These are phyloP conservation scores for Pseudococcus jackbeardsleyi DNA, from an alignment of 2,888 invertebrate genomes.

Conservation along the genomic window DNA sequence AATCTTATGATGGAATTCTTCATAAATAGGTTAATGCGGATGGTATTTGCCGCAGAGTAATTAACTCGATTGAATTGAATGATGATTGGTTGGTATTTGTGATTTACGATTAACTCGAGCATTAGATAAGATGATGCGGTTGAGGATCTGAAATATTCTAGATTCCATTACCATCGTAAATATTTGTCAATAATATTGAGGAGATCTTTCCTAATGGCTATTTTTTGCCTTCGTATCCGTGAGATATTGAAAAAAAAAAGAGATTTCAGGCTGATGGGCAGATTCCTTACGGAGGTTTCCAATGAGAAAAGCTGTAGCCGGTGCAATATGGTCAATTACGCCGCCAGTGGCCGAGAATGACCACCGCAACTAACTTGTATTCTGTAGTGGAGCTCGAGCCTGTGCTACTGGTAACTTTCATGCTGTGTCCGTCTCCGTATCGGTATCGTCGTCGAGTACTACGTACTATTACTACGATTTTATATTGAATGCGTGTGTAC, in stretches of 20 bases:
- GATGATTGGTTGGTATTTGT: too few relatives aligned
- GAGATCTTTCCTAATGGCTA: too few relatives aligned
- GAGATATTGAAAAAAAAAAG: too few relatives aligned
- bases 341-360: neutral
- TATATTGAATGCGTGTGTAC: neutral
- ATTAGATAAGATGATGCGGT: neutral
- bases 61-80: neutral
- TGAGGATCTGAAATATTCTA: too few relatives aligned
- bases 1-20: neutral
- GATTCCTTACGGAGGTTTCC: too few relatives aligned
- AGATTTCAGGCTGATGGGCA: too few relatives aligned
- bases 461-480: neutral
- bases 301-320: neutral
- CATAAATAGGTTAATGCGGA: neutral
- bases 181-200: too few relatives aligned
- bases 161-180: too few relatives aligned
- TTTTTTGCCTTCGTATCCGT: too few relatives aligned
- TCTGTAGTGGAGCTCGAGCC: neutral
- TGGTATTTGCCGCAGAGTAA: neutral
- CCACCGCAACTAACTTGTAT: neutral
- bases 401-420: neutral
- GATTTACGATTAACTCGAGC: neutral
- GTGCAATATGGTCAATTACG: neutral
- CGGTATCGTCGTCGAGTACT: neutral
- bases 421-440: neutral